Evolutionary conservation across 2,113 vertebrate species (phyloP).

Genomic region (Vulpes vulpes): DNA sequence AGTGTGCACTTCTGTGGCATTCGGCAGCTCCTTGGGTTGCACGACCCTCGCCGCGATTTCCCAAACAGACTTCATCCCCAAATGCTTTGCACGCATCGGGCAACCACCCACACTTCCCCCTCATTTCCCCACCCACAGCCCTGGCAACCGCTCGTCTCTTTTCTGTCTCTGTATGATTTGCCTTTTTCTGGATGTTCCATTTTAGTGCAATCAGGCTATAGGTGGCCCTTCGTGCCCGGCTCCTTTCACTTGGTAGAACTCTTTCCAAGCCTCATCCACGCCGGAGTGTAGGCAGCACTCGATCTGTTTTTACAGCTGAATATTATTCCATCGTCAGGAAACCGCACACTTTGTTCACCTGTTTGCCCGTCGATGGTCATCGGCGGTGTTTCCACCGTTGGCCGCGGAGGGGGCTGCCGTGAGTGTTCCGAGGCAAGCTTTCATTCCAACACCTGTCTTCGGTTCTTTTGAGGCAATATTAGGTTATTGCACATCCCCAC

Average conservation of each 20-base stretch:
- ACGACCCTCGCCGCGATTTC: neutral
- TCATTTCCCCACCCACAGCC: neutral
- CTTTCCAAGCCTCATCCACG: neutral
- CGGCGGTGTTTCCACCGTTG: too few species aligned
- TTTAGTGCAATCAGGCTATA: too few species aligned
- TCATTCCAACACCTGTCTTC: neutral
- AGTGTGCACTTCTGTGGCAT: neutral
- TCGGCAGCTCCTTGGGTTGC: neutral
- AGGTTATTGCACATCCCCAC: neutral
- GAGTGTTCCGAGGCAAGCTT: neutral
- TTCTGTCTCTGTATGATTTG: neutral
- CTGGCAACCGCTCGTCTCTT: neutral
- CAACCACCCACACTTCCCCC: neutral
- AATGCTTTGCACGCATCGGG: rapidly evolving
- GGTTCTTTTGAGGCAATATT: neutral
- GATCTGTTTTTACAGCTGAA: neutral
- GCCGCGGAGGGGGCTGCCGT: rapidly evolving
- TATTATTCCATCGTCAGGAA: rapidly evolving
- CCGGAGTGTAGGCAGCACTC: rapidly evolving
- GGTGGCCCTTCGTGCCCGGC: neutral
- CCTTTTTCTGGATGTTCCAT: neutral
- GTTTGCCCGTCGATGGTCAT: rapidly evolving
- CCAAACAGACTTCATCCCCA: too few species aligned
- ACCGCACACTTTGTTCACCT: neutral
- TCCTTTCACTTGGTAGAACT: neutral